Conservation (phyloP, 1,140 invertebrate species). For the Cydia pomonella region DNA sequence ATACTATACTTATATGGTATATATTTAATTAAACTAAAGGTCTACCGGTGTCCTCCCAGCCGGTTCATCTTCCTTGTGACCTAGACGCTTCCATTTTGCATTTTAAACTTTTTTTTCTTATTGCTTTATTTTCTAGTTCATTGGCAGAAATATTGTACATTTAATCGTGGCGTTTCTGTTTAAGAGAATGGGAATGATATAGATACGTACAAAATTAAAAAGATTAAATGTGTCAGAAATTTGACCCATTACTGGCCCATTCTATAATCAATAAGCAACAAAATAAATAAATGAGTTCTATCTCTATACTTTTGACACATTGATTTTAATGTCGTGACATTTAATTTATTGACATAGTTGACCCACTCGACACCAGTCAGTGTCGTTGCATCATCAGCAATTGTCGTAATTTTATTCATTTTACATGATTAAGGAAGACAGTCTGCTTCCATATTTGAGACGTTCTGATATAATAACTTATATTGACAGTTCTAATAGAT, state of each 20-base stretch:
- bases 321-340: not conserved
- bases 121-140: not conserved
- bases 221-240: no score
- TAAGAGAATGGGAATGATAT: no score
- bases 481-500: not conserved
- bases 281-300: no score
- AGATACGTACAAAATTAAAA: no score
- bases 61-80: conserved; percentile 26
- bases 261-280: no score
- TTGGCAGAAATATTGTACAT: not conserved
- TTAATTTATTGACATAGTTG: conserved; percentile 27
- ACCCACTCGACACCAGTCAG: not conserved
- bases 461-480: not conserved
- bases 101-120: conserved; percentile 8
- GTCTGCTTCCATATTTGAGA: not conserved
- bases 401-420: conserved; percentile 8
- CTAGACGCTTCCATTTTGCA: conserved; percentile 16
- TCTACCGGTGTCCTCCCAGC: conserved; percentile 18
- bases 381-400: not conserved
- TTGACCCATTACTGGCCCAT: no score
- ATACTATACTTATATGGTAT: not conserved
- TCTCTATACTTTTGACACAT: no score
- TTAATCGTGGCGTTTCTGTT: no score
- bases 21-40: conserved; percentile 19
- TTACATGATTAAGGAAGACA: not conserved